phyloP scores from a whole-genome alignment of 1,140 invertebrate species.

The Mesaphorura yosii region DNA sequence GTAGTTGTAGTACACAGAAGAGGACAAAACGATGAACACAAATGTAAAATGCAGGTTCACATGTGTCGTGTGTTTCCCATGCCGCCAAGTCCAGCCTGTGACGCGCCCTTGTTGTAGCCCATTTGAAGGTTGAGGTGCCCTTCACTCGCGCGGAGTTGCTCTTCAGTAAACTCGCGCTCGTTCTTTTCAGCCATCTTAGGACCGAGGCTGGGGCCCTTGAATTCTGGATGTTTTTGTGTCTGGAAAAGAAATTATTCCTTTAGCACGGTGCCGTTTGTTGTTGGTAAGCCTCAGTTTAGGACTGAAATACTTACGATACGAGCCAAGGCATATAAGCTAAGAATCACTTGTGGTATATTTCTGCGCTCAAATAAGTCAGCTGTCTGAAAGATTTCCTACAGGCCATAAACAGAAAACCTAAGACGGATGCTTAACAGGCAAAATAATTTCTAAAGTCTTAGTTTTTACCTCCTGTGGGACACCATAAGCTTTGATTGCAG shows the following conservation, averaged over 20 bases:
- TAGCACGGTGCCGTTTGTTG: neutral
- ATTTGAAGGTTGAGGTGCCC: constrained; percentile 86
- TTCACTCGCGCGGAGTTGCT: constrained; percentile 81
- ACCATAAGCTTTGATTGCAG: constrained; percentile 81
- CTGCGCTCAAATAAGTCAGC: constrained; percentile 92
- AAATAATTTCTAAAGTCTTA: too few relatives aligned
- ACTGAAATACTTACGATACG: constrained; percentile 61
- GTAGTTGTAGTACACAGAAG: too few relatives aligned
- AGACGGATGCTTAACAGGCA: too few relatives aligned
- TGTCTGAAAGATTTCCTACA: constrained; percentile 98
- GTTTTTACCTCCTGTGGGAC: constrained; percentile 76
- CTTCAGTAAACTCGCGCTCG: constrained; percentile 83
- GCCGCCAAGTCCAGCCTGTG: constrained; percentile 69
- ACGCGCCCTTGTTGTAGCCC: constrained; percentile 89
- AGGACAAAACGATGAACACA: too few relatives aligned
- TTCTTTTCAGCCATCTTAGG: constrained; percentile 93
- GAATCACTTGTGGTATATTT: constrained; percentile 90
- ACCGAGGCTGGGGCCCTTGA: constrained; percentile 71
- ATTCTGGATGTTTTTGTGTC: constrained; percentile 92
- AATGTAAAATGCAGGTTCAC: too few relatives aligned
- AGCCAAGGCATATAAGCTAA: constrained; percentile 75
- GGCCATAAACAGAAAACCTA: too few relatives aligned
- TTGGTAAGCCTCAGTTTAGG: neutral
- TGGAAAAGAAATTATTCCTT: constrained; percentile 35
- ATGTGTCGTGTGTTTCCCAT: constrained; percentile 94